Percentiles rank a stretch among this genome's conserved stretches.
These are phyloP conservation scores for Mesocentrotus franciscanus DNA, from an alignment of 53 echinoderm and acorn worm species.

Conservation along the genomic window DNA sequence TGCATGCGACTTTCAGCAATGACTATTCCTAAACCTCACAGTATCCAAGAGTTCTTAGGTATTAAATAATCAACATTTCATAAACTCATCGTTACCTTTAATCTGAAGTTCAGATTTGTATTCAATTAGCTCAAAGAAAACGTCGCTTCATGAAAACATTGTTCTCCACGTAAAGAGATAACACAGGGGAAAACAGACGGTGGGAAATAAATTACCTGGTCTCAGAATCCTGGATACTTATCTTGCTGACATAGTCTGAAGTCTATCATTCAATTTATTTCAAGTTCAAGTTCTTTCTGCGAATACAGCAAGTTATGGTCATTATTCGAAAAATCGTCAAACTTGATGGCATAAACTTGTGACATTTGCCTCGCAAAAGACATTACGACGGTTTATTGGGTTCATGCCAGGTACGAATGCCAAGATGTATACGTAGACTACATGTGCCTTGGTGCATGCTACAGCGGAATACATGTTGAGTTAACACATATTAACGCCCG, in stretches of 20 bases:
- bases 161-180: too few species aligned
- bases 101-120: too few species aligned
- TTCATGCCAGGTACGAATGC: neutral
- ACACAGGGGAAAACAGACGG: too few species aligned
- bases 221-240: neutral
- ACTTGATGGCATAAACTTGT: neutral
- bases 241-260: neutral
- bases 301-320: neutral
- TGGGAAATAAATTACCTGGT: too few species aligned
- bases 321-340: neutral
- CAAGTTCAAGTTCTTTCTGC: neutral
- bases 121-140: too few species aligned
- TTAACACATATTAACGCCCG: neutral
- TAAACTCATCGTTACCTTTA: too few species aligned
- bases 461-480: neutral
- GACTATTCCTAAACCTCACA: too few species aligned
- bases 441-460: neutral
- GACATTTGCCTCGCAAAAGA: neutral
- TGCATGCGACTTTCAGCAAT: too few species aligned
- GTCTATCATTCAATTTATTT: conserved; percentile 1
- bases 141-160: too few species aligned
- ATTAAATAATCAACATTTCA: too few species aligned
- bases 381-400: neutral
- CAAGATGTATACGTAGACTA: neutral
- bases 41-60: too few species aligned